Conservation (phyloP, 1,140 invertebrate species). For the Eriocheir sinensis region DNA sequence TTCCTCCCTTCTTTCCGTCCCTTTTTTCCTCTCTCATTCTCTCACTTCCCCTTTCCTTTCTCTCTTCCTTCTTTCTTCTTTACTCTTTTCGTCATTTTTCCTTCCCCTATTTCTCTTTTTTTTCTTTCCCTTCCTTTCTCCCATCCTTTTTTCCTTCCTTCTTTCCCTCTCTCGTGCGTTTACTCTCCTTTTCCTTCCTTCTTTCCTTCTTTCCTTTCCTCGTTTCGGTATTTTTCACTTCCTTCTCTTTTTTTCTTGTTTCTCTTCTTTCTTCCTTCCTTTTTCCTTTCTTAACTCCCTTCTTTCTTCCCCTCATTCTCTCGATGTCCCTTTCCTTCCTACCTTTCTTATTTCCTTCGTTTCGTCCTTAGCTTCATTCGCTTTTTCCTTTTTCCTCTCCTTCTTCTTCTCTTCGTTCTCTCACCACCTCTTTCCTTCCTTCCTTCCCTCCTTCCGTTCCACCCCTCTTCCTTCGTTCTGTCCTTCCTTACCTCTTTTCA, state of each 20-base stretch:
- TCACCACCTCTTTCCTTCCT: not conserved
- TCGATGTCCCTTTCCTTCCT: no score
- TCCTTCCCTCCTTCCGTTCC: no score
- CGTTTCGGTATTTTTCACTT: not conserved
- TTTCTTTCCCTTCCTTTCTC: not conserved
- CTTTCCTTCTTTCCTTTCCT: not conserved
- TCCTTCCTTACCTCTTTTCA: no score
- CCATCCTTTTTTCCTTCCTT: not conserved
- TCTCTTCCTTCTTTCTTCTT: not conserved
- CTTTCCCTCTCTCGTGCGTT: not conserved
- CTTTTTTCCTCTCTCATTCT: not conserved
- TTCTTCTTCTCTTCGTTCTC: not conserved
- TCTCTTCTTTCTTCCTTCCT: not conserved
- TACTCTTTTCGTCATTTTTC: not conserved
- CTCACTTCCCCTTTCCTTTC: not conserved
- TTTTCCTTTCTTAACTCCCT: slow-evolving; percentile 1
- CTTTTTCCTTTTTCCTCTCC: no score
- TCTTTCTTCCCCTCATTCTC: not conserved
- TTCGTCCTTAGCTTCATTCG: no score
- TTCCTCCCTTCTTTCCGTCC: no score
- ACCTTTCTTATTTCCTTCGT: no score
- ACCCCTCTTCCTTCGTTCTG: no score
- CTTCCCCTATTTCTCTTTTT: not conserved
- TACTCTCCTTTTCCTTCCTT: not conserved
- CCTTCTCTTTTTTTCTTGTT: not conserved